Conservation (phyloP, 92 coral and sea anemone species). For the Parazoanthus swiftii region DNA sequence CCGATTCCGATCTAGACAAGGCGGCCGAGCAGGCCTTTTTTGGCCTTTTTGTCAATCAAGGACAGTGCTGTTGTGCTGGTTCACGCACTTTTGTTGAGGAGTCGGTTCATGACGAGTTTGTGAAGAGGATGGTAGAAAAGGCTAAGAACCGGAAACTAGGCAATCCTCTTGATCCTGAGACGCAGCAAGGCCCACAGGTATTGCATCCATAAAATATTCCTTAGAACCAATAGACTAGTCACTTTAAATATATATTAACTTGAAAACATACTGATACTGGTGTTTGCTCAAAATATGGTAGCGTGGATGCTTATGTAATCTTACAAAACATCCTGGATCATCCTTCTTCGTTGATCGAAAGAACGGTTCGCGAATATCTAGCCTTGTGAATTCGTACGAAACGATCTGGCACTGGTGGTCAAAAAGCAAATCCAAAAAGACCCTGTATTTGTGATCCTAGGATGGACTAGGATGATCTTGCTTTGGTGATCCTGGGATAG, state of each 20-base stretch:
- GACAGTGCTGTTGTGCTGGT: conserved; percentile 94
- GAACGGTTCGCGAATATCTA: too few relatives aligned
- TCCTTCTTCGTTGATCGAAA: too few relatives aligned
- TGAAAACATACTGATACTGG: not conserved
- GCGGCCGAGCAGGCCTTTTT: conserved; percentile 72
- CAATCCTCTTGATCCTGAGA: conserved; percentile 75
- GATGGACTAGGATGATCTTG: too few relatives aligned
- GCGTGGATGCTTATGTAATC: too few relatives aligned
- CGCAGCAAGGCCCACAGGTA: conserved; percentile 99
- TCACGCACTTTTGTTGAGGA: conserved; percentile 91
- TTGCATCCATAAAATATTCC: not conserved
- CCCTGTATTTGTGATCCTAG: too few relatives aligned
- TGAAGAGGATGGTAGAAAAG: conserved; percentile 70
- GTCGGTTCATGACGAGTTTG: conserved; percentile 87
- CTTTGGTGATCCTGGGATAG: too few relatives aligned
- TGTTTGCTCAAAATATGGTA: not conserved
- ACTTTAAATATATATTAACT: not conserved
- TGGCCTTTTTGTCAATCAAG: conserved; percentile 89
- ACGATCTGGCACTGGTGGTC: too few relatives aligned
- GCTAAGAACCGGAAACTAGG: conserved; percentile 78
- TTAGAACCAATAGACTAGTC: too few relatives aligned
- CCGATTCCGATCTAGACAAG: conserved; percentile 77
- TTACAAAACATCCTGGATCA: too few relatives aligned
- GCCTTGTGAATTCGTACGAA: too few relatives aligned
- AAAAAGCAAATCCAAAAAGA: too few relatives aligned